Percentiles rank a stretch among this genome's conserved stretches.
Conservation (phyloP, 2,888 invertebrate genomes). For the Chymomyza procnemis region DNA sequence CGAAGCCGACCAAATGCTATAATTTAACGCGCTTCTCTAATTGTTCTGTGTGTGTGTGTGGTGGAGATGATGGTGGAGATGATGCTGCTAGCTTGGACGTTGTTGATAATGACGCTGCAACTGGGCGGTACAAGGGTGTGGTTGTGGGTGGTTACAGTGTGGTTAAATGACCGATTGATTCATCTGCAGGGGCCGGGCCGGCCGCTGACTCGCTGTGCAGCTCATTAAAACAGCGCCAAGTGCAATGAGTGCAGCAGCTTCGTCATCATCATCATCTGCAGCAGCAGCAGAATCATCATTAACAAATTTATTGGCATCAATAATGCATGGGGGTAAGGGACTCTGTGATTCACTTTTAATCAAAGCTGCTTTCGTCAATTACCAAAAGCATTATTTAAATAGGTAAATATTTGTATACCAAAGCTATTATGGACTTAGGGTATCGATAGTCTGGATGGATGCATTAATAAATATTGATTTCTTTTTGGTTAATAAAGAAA, state of each 20-base stretch:
- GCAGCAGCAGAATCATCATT: conserved; percentile 16
- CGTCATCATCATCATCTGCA: conserved; percentile 13
- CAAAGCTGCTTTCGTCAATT: not conserved
- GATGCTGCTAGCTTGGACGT: not conserved
- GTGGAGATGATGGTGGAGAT: too few relatives aligned
- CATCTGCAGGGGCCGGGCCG: conserved; percentile 28
- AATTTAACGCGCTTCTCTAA: conserved; percentile 61
- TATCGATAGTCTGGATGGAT: too few relatives aligned
- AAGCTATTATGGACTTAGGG: not conserved
- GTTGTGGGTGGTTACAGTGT: conserved; percentile 4
- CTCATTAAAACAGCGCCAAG: conserved; percentile 33
- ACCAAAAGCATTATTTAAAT: not conserved
- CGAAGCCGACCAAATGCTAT: conserved; percentile 65
- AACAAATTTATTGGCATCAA: not conserved
- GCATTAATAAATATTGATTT: too few relatives aligned
- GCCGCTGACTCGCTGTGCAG: conserved; percentile 10
- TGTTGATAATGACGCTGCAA: not conserved
- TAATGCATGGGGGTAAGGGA: not conserved
- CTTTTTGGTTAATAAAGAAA: too few relatives aligned
- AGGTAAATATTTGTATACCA: not conserved
- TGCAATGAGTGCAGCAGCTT: conserved; percentile 18
- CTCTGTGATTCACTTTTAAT: not conserved
- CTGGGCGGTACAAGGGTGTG: not conserved
- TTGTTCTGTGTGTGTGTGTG: conserved; percentile 31
- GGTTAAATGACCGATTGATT: conserved; percentile 43